Conservation (phyloP, 2,797 vertebrate genomes). For the Cuculus canorus region DNA sequence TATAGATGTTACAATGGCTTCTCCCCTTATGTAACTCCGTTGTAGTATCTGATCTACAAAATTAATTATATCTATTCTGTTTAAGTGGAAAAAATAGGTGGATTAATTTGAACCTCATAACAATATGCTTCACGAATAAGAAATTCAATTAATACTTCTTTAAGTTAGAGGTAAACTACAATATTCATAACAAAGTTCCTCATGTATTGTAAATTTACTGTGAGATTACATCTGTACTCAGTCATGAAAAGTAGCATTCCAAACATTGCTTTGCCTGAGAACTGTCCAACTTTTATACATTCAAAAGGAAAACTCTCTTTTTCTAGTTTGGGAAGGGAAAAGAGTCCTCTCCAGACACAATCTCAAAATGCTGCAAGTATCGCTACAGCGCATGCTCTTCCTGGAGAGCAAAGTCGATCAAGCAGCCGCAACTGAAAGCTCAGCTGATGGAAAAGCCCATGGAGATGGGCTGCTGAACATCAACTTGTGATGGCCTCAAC, state of each 20-base stretch:
- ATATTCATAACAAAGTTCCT: background rate
- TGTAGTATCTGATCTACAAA: background rate
- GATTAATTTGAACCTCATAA: background rate
- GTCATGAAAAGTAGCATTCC: background rate
- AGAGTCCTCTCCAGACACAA: background rate
- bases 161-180: background rate
- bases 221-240: background rate
- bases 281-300: background rate
- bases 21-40: background rate
- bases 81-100: background rate
- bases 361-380: background rate
- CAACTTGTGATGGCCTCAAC: background rate
- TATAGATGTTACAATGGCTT: background rate
- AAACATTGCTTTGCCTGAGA: background rate
- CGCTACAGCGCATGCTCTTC: rapidly evolving
- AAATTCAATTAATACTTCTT: background rate
- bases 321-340: background rate
- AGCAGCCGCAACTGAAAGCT: background rate
- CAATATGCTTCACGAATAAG: background rate
- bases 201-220: background rate
- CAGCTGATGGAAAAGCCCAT: background rate
- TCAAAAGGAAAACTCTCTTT: background rate
- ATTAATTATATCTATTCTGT: background rate
- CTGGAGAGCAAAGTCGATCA: background rate
- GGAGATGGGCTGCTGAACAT: background rate